Base-by-base conservation (phyloP, 2,113 vertebrate genomes). In the Apistogramma diplotaenia region DNA sequence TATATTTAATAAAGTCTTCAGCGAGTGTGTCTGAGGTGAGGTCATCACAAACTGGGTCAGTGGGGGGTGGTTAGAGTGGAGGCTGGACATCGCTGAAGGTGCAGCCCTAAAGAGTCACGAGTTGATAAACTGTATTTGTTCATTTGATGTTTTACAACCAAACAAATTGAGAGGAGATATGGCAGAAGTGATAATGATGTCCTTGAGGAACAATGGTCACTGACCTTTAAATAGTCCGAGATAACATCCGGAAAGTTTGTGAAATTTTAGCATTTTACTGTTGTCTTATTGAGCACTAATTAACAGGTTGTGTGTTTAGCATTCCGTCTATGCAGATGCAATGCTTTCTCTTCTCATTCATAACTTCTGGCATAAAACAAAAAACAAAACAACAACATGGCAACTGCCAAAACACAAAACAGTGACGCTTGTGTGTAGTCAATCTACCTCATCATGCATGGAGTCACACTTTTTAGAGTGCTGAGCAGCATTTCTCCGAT, bases 1-100 rank as follows among this genome's bases (percentile, higher is more conserved):
- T 78, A 76, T 77, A 84, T 85, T 78, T 76, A 67, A 58, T 57
- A 21, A 82, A 60, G 40, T 25, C 56, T 70, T 71, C 37, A n/a
- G 49, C n/a, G 11, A 65, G 25, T 0, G 4, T 33, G 46, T 71
- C 33, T 35, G 10, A 75, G 57, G 18, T 76, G 16, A 57, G 29
- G 67, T 49, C 51, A 65, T 46, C 60, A 76, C 23, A 72, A 74
- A 75, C 46, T 49, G 65, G 82, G 58, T 71, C 33, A 80, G 72
- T 40, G 33, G 31, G 49, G 59, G 79, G 76, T 65, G 65, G 33
- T 79, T 57, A 59, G 40, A 70, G 60, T 23, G 40, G 59, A 46
- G 56, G 37, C 61, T 16, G 31, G 27, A 51, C 18, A 53, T 16
- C 31, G 71, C 16, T 59, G 43, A 61, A 79, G 54, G 35, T 37